Evolutionary conservation across 2,113 vertebrate genomes (phyloP).

Genomic region (Coturnix japonica): DNA sequence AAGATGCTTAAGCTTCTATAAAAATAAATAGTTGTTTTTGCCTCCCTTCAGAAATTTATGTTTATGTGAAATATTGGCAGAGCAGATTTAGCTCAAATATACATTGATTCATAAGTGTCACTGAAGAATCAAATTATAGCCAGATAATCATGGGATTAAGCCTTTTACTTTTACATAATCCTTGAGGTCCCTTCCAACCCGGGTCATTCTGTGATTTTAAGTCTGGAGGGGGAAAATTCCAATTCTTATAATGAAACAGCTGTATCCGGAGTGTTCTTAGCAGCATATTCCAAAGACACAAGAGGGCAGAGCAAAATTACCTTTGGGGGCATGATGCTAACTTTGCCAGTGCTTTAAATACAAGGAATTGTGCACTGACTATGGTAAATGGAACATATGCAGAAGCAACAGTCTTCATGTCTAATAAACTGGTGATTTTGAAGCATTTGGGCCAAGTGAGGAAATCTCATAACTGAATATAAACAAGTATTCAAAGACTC

Average conservation of each 20-base stretch:
- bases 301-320: conserved; percentile 61
- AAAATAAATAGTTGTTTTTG: conserved; percentile 7
- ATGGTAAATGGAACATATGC: neutral
- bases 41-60: neutral
- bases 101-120: neutral
- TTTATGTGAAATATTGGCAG: neutral
- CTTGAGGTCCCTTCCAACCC: no score
- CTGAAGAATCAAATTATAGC: neutral
- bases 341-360: neutral
- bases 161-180: neutral
- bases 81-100: neutral
- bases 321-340: neutral
- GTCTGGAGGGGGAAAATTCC: neutral
- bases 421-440: conserved; percentile 1
- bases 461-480: neutral
- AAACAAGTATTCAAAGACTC: neutral
- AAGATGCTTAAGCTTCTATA: neutral
- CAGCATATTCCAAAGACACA: conserved; percentile 40
- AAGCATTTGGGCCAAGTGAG: neutral
- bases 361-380: neutral
- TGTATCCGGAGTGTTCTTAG: neutral
- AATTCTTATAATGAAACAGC: neutral
- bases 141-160: neutral
- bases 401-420: neutral
- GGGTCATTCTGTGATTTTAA: no score